These are phyloP conservation scores for Latrodectus hesperus DNA, from an alignment of 2,888 invertebrate genomes.

Conservation along the genomic window DNA sequence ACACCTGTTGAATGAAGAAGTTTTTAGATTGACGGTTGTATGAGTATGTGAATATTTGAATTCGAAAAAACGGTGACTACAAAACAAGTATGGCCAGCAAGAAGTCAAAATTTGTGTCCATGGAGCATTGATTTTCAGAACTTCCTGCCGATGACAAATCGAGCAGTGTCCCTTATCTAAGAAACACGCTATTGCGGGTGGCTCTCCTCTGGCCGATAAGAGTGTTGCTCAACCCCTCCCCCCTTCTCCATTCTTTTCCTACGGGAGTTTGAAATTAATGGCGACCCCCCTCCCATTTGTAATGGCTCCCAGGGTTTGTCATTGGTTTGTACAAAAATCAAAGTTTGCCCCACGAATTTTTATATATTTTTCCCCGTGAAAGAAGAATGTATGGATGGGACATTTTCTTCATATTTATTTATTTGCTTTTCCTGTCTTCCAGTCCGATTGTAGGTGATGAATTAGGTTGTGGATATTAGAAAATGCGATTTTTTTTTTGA, in stretches of 20 bases:
- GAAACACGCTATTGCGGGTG: slow-evolving; percentile 55
- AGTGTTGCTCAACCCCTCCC: slow-evolving; percentile 11
- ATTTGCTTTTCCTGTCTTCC: slow-evolving; percentile 19
- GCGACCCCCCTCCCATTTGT: slow-evolving; percentile 46
- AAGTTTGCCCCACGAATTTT: slow-evolving; percentile 26
- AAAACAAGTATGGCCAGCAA: background rate
- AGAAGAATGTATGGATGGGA: slow-evolving; percentile 38
- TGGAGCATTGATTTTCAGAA: slow-evolving; percentile 56
- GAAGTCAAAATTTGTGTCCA: background rate
- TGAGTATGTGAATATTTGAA: no score
- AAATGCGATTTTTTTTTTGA: slow-evolving; percentile 15
- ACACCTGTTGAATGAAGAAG: background rate
- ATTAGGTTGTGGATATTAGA: slow-evolving; percentile 37
- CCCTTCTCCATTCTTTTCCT: background rate
- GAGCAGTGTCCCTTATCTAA: slow-evolving; percentile 44
- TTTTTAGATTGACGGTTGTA: no score
- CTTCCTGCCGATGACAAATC: slow-evolving; percentile 61
- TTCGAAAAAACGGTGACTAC: background rate
- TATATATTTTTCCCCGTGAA: slow-evolving; percentile 1
- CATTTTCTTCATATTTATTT: slow-evolving; percentile 25
- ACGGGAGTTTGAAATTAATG: slow-evolving; percentile 64
- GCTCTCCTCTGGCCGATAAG: slow-evolving; percentile 50
- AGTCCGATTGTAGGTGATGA: slow-evolving; percentile 52
- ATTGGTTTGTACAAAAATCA: slow-evolving; percentile 32
- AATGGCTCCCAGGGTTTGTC: slow-evolving; percentile 40